Conservation (phyloP, 2,888 invertebrate genomes). For the Eumerus sabulonum region DNA sequence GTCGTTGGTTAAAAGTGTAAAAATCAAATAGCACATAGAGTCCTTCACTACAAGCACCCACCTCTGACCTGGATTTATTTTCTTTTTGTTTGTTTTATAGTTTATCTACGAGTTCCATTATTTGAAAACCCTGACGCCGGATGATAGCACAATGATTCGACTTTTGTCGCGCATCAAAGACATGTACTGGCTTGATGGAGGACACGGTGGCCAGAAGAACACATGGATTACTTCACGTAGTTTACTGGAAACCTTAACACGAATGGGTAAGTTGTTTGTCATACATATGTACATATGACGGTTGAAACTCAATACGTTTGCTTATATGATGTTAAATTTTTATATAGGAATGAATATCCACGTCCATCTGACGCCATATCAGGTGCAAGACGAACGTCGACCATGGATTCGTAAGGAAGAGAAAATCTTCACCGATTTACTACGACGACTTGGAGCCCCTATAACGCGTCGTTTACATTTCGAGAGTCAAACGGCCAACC, state of each 20-base stretch:
- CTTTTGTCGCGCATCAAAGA: constrained; percentile 85
- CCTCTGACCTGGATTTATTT: not conserved
- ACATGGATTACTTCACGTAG: constrained; percentile 91
- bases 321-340: not conserved
- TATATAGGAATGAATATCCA: constrained; percentile 84
- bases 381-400: constrained; percentile 87
- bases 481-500: constrained; percentile 79
- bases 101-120: constrained; percentile 91
- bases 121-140: constrained; percentile 83
- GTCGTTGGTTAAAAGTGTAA: constrained; percentile 76
- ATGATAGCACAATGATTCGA: constrained; percentile 82
- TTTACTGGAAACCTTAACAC: constrained; percentile 86
- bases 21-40: constrained; percentile 72
- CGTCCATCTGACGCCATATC: constrained; percentile 94
- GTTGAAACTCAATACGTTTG: not conserved
- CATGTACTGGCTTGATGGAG: constrained; percentile 95
- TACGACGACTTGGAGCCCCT: constrained; percentile 84
- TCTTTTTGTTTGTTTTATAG: constrained; percentile 76
- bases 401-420: constrained; percentile 94
- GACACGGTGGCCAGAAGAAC: constrained; percentile 92
- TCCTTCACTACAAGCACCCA: no score
- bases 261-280: constrained; percentile 84
- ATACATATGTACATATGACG: no score
- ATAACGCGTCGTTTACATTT: constrained; percentile 84
- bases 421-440: constrained; percentile 84